Conservation (phyloP, 2,888 invertebrate species). For the Schizaphis graminum region DNA sequence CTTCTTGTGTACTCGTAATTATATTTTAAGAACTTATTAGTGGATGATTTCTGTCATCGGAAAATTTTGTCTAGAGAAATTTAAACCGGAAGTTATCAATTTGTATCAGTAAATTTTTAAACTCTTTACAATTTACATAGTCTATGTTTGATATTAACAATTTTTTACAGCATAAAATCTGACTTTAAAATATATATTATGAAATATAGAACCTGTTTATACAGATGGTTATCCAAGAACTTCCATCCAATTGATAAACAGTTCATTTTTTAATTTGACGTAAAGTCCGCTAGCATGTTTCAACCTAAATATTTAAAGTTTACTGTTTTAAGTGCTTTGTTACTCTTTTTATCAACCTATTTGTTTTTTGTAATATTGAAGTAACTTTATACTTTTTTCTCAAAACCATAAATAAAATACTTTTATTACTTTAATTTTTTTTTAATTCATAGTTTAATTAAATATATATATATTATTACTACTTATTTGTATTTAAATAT, state of each 20-base stretch:
- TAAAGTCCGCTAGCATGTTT: not conserved
- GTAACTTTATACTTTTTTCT: too few relatives aligned
- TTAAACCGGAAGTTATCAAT: not conserved
- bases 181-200: not conserved
- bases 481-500: not conserved
- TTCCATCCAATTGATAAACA: not conserved
- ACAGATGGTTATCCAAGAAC: not conserved
- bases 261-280: not conserved
- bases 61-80: not conserved
- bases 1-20: not conserved
- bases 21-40: not conserved
- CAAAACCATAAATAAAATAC: too few relatives aligned
- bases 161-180: constrained; percentile 14
- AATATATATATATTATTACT: too few relatives aligned
- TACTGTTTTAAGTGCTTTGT: not conserved
- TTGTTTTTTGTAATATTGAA: too few relatives aligned
- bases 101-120: constrained; percentile 48
- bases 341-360: not conserved
- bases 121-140: not conserved
- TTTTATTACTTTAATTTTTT: too few relatives aligned
- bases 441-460: too few relatives aligned
- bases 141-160: constrained; percentile 40
- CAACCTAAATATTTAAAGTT: not conserved
- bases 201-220: not conserved
- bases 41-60: not conserved